These are phyloP conservation scores for Oreocharis arfaki DNA, from an alignment of 2,113 vertebrate genomes.

Conservation along the genomic window DNA sequence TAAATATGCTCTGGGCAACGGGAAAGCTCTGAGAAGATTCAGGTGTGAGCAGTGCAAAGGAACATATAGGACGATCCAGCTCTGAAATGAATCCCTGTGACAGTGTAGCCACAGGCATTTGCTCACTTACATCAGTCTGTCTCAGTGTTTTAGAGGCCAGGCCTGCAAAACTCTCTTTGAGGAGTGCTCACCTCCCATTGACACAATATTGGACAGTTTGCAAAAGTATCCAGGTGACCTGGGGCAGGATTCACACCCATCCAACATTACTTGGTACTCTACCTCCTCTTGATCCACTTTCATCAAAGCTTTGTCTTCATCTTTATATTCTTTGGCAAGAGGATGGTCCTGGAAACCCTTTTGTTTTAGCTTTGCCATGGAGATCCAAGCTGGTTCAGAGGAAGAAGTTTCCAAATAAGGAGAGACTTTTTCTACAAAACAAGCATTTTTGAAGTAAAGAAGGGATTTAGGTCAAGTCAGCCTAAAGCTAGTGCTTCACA, in stretches of 20 bases:
- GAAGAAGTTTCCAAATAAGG: not conserved
- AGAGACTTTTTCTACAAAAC: slow-evolving; percentile 54
- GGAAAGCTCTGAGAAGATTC: not conserved
- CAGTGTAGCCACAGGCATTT: not conserved
- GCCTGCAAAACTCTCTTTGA: not conserved
- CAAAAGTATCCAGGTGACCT: not conserved
- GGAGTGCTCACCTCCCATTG: not conserved
- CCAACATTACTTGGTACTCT: not conserved
- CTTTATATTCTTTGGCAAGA: slow-evolving; percentile 45
- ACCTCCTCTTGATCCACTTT: slow-evolving; percentile 51
- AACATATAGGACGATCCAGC: not conserved
- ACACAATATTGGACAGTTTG: not conserved
- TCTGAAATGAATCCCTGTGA: not conserved
- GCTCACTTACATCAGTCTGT: not conserved
- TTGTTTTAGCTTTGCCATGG: slow-evolving; percentile 81
- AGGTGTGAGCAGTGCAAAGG: not conserved
- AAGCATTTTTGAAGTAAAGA: slow-evolving; percentile 35
- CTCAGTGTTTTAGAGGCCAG: not conserved
- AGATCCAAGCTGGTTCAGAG: slow-evolving; percentile 81
- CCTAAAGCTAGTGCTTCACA: not conserved
- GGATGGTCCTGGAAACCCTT: slow-evolving; percentile 73
- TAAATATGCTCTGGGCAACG: not conserved
- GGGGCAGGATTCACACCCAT: not conserved
- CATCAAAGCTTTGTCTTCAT: slow-evolving; percentile 49
- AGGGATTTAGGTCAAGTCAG: slow-evolving; percentile 2